Base-by-base conservation (phyloP, 2,797 vertebrate genomes). In the Trichosurus vulpecula region DNA sequence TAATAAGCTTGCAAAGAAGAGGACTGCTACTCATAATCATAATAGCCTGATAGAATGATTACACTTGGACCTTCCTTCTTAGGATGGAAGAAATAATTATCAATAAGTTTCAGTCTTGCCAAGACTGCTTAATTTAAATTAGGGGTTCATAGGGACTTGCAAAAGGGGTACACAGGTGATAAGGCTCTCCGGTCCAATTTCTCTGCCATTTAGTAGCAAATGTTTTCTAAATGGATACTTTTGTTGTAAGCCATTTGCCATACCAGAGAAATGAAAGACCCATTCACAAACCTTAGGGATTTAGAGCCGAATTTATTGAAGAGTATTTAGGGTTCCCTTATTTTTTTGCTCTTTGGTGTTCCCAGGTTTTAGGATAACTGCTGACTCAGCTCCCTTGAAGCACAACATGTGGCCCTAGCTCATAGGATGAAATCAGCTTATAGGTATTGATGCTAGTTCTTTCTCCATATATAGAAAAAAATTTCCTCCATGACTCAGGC, bases 61-160 rank as follows among this genome's bases (percentile, higher is more conserved):
- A 93, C 92, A 41, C 47, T 94, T 92, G 74, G 13, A 19, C 2
- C 55, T 90, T 96, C 66, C 90, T 35, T 94, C 29, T 56, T 91
- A 22, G n/a, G 66, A 19, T 41, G 41, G n/a, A 16, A 74, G 35
- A 74, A 3, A 1, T 91, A 66, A 53, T 87, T 93, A 94, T 95
- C 53, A 93, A 90, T 61, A 25, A 14, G 8, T 55, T 90, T 96
- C 56, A 89, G 19, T 94, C 14, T 56, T 90, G 30, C 19, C 52
- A 52, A 55, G 52, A 19, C 66, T 22, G 57, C 57, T 74, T 74
- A 74, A 74, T 74, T 41, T 74, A 41, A 41, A 41, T 74, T 41
- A 74, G n/a, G 2, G 66, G 6, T 74, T 74, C 6, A 8, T 74
- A 74, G n/a, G n/a, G 66, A 9, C n/a, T 41, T 74, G 12, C 2